Conservation (phyloP, 2,113 vertebrate genomes). For the Planiliza haematocheilus region DNA sequence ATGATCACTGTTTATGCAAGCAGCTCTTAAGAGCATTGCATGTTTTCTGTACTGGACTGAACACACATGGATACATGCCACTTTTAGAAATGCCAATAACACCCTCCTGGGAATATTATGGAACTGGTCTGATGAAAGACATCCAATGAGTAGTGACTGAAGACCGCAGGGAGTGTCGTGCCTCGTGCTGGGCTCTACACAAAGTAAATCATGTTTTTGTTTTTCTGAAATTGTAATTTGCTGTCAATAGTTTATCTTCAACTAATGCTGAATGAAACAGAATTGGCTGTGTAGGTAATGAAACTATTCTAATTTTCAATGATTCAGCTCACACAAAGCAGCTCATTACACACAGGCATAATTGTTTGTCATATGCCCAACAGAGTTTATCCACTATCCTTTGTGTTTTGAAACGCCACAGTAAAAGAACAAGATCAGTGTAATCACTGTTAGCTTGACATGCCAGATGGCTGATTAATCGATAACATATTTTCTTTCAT, state of each 20-base stretch:
- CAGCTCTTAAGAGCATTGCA: constrained; percentile 42
- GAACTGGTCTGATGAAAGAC: constrained; percentile 30
- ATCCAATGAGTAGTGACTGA: constrained; percentile 20
- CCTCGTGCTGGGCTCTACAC: constrained; percentile 11
- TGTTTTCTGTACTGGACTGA: constrained; percentile 54
- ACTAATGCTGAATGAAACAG: background rate
- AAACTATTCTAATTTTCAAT: too few relatives aligned
- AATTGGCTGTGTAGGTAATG: background rate
- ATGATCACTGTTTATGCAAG: constrained; percentile 57
- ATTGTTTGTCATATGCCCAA: too few relatives aligned
- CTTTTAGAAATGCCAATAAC: constrained; percentile 65
- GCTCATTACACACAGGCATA: background rate
- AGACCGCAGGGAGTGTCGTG: background rate
- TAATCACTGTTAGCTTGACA: too few relatives aligned
- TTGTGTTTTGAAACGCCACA: too few relatives aligned
- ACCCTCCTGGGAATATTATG: constrained; percentile 55
- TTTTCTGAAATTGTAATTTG: constrained; percentile 1
- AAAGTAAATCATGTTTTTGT: constrained; percentile 15
- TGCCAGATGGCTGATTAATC: too few relatives aligned
- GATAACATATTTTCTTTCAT: too few relatives aligned
- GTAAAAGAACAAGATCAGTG: too few relatives aligned
- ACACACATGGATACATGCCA: constrained; percentile 63
- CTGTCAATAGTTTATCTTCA: background rate
- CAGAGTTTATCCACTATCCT: too few relatives aligned
- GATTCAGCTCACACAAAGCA: background rate